These are phyloP conservation scores for Hippopotamus amphibius DNA, from an alignment of 2,113 vertebrate genomes.

Conservation along the genomic window DNA sequence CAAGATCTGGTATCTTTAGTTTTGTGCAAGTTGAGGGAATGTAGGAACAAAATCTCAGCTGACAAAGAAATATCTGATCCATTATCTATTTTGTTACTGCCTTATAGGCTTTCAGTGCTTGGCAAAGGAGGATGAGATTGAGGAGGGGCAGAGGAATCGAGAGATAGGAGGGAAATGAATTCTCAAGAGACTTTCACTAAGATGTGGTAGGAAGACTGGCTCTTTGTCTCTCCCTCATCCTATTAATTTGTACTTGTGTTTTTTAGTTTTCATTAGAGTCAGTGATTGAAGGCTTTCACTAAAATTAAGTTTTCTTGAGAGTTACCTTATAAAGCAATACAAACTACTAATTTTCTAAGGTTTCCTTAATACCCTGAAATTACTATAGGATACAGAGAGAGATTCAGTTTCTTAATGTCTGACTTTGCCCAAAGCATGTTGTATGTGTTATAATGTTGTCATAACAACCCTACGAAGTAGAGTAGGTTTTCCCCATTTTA, in stretches of 20 bases:
- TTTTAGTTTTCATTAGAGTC: neutral
- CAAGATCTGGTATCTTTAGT: conserved; percentile 36
- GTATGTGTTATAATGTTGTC: neutral
- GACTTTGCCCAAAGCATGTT: neutral
- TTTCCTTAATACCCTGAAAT: conserved; percentile 19
- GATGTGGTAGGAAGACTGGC: neutral
- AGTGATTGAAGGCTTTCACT: conserved; percentile 30
- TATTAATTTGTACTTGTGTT: neutral
- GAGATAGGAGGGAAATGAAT: conserved; percentile 54
- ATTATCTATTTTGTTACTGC: conserved; percentile 58
- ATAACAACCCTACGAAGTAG: neutral
- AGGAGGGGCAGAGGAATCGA: neutral
- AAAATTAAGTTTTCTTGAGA: conserved; percentile 56
- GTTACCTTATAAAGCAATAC: neutral
- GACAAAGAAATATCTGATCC: conserved; percentile 46
- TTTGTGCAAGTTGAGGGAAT: neutral
- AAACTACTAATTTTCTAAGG: neutral
- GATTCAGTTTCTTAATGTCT: neutral
- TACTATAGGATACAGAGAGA: conserved; percentile 40
- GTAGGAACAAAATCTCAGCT: conserved; percentile 45
- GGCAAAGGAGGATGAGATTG: conserved; percentile 17
- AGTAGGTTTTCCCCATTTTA: neutral
- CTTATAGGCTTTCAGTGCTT: conserved; percentile 50
- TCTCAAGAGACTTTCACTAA: neutral
- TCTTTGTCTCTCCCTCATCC: neutral